Evolutionary conservation across 2,888 invertebrate species (phyloP), one percentile per base, ranked within the genome.

Genomic region (Cantharis flavilabris): DNA sequence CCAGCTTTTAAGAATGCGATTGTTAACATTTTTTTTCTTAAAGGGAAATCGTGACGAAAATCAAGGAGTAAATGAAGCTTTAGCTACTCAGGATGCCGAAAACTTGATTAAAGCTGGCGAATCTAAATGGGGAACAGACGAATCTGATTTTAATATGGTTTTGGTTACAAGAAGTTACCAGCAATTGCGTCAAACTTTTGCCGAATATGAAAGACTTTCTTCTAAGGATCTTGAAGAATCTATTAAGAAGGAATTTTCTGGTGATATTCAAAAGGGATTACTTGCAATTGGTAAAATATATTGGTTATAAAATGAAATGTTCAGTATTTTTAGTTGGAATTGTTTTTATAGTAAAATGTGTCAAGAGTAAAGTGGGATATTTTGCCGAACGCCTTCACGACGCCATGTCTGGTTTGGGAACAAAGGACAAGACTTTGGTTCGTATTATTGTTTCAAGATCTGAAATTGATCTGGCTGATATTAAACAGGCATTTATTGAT

Each of bases 401-500:
- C 80, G 93, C 96, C 81, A 97, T 98, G 97, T 94, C 95, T 88
- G 98, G 98, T 69, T 84, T 96, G 84, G 96, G 94, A 67, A 98
- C 98, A 80, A 96, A 95, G 86, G 97, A 98, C 88, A 95, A 95
- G 87, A 96, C 97, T 78, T 90, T 98, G 83, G 97, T 98, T 86
- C 94, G 98, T 87, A 96, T 98, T 84, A 89, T 97, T 81, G 97
- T 97, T 74, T 96, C 97, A 83, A 93, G 97, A 87, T 95, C 95
- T 75, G 96, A 97, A 91, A 96, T 97, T 84, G 98, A 98, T 89
- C 91, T 98, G 85, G 96, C 96, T 75, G 96, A 97, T 88, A 96
- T 98, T 86, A 97, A 97, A 87, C 94, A 94, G 86, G 96, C 96
- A 81, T 98, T 97, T 91, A 90, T 94, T 84, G 94, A 94, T 83